Base-by-base conservation (phyloP, 2,797 vertebrate genomes). In the Urocyon cinereoargenteus region DNA sequence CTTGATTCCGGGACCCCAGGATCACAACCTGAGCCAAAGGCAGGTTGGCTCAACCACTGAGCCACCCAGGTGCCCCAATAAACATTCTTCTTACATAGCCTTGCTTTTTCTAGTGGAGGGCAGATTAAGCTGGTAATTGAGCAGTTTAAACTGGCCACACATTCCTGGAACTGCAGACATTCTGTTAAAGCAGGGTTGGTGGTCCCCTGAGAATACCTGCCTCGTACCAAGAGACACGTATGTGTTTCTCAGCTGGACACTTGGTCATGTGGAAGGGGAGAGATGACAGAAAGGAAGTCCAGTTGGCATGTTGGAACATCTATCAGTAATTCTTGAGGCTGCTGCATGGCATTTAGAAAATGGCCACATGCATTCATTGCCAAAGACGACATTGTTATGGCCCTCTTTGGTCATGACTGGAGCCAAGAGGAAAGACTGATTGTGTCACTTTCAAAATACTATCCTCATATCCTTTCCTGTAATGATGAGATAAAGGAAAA, bases 301-400 rank as follows among this genome's bases (percentile, higher is more conserved):
- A 94, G 75, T 97, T 97, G 98, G 96, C 82, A 97, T 92, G 94
- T 24, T 94, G 96, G 77, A 49, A 66, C 96, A 95, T 97, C 98
- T 98, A 51, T 97, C 96, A 97, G 83, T 97, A 97, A 89, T 91
- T 92, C 96, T 94, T 91, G 93, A 98, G 96, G 90, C 95, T 98
- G 94, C 97, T 96, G 96, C 94, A 64, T 82, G 93, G 96, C 91
- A 97, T 98, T 98, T 98, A 96, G 81, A 96, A 97, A 96, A 98
- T 95, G 96, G 97, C 92, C 96, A 96, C 93, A 88, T 97, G 72
- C 81, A 90, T 92, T 95, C 85, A 94, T 49, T 94, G 96, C 89
- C 98, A 96, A 97, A 98, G 90, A 90, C 91, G 93, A 88, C 31
- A 91, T 86, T 92, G 70, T 97, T 96, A 64, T 40, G 40, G 15